A percentile compares a stretch with the other conserved stretches of the same genome.
These are phyloP conservation scores for Eulemur coronatus DNA, from an alignment of 2,797 vertebrate species.

Conservation along the genomic window DNA sequence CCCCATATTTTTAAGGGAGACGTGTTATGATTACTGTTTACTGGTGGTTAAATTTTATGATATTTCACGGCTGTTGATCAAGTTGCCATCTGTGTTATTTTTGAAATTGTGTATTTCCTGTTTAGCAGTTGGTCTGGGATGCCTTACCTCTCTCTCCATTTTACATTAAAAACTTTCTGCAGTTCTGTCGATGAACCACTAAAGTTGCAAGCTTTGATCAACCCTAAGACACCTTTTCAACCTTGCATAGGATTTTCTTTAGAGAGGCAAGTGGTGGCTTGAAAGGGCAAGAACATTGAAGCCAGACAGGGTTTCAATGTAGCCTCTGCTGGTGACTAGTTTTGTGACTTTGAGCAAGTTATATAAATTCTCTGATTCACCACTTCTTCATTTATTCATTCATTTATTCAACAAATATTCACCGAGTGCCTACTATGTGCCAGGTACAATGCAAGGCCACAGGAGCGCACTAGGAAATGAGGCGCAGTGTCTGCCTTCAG, in stretches of 20 bases:
- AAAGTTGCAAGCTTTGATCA: constrained; percentile 70
- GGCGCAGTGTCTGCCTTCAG: not conserved
- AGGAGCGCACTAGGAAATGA: not conserved
- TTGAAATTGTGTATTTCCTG: constrained; percentile 68
- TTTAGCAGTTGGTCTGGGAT: constrained; percentile 72
- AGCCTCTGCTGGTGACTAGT: not conserved
- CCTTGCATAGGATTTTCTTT: constrained; percentile 62
- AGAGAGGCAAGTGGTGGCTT: not conserved
- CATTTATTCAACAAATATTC: not conserved
- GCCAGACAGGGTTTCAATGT: not conserved
- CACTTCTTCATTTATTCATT: not conserved
- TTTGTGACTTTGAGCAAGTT: not conserved
- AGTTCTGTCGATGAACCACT: constrained; percentile 75
- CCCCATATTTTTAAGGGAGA: not conserved
- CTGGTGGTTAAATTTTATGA: not conserved
- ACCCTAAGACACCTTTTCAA: constrained; percentile 45
- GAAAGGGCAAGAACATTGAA: not conserved
- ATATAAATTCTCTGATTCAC: not conserved
- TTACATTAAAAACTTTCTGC: constrained; percentile 54
- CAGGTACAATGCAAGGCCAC: not conserved
- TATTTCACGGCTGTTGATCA: not conserved
- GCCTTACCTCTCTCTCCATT: not conserved
- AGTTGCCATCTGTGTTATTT: not conserved
- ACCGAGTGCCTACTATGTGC: not conserved
- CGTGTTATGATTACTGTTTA: not conserved